Percentiles rank a stretch among this genome's conserved stretches.
Evolutionary conservation across 2,888 invertebrate genomes (phyloP).

Genomic region (Coelinius sp.): DNA sequence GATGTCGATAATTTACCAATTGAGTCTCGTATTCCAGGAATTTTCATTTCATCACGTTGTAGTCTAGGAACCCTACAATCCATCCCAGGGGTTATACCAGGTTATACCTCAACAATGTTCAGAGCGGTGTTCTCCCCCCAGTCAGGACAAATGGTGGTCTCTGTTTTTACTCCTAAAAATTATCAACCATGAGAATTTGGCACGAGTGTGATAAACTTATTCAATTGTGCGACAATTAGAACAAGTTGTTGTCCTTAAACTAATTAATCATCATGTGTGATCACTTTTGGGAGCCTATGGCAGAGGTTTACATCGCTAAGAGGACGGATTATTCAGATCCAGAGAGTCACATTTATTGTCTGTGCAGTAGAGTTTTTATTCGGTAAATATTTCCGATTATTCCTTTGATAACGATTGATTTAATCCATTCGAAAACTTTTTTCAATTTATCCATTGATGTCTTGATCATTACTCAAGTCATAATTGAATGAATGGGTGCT

Average conservation of each 20-base stretch:
- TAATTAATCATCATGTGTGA: slow-evolving; percentile 69
- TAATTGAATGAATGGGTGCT: not conserved
- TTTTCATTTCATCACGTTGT: not conserved
- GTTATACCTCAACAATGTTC: slow-evolving; percentile 10
- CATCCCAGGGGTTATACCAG: not conserved
- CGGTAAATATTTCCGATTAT: slow-evolving; percentile 75
- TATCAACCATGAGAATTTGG: slow-evolving; percentile 30
- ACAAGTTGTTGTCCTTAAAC: not conserved
- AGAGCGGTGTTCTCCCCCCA: slow-evolving; percentile 14
- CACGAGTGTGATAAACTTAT: slow-evolving; percentile 28
- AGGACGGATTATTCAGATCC: slow-evolving; percentile 70
- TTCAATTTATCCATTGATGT: no score
- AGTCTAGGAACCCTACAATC: not conserved
- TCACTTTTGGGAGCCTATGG: slow-evolving; percentile 78
- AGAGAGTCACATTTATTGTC: slow-evolving; percentile 77
- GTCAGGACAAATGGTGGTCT: slow-evolving; percentile 16
- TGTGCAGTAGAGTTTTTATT: slow-evolving; percentile 80
- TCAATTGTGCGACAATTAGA: slow-evolving; percentile 32
- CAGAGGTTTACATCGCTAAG: slow-evolving; percentile 75
- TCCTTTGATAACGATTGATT: slow-evolving; percentile 2
- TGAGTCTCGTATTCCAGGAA: not conserved
- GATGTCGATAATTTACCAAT: not conserved
- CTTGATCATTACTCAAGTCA: not conserved
- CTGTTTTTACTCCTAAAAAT: slow-evolving; percentile 28
- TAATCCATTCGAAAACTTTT: not conserved